Conservation (phyloP, 1,140 invertebrate genomes). For the Caerostris darwini region DNA sequence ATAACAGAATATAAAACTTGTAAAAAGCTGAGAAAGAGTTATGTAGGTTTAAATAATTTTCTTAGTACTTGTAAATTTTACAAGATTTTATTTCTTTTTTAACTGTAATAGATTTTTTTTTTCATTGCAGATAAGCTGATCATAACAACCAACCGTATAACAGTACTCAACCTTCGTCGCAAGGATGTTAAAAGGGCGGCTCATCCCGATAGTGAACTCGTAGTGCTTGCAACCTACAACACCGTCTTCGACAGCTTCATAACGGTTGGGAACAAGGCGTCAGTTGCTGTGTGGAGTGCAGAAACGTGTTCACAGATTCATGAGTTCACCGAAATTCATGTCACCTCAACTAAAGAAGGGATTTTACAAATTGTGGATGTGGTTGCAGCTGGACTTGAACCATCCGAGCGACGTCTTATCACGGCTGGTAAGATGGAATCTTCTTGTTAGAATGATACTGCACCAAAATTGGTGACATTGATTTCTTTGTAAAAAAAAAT, state of each 20-base stretch:
- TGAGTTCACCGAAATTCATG: slow-evolving; percentile 30
- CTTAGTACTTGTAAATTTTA: neutral
- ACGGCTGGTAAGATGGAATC: slow-evolving; percentile 85
- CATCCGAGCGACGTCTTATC: slow-evolving; percentile 86
- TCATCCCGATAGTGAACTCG: slow-evolving; percentile 32
- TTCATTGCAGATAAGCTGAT: slow-evolving; percentile 39
- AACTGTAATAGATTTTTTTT: neutral
- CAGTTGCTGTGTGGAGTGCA: slow-evolving; percentile 31
- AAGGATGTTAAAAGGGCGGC: neutral
- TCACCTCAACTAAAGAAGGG: neutral
- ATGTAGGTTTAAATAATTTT: neutral
- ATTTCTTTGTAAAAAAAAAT: no score
- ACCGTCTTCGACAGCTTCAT: slow-evolving; percentile 37
- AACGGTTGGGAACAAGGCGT: slow-evolving; percentile 42
- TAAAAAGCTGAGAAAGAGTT: neutral
- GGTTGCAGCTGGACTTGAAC: slow-evolving; percentile 89
- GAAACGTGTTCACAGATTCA: neutral
- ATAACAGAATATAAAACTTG: no score
- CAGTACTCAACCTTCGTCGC: neutral
- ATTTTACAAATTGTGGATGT: slow-evolving; percentile 85
- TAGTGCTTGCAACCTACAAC: slow-evolving; percentile 22
- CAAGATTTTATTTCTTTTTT: neutral
- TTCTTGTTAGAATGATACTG: neutral
- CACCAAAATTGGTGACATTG: no score
- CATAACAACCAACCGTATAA: slow-evolving; percentile 27